Conservation (phyloP, 2,113 vertebrate genomes). For the Ctenomys sociabilis region DNA sequence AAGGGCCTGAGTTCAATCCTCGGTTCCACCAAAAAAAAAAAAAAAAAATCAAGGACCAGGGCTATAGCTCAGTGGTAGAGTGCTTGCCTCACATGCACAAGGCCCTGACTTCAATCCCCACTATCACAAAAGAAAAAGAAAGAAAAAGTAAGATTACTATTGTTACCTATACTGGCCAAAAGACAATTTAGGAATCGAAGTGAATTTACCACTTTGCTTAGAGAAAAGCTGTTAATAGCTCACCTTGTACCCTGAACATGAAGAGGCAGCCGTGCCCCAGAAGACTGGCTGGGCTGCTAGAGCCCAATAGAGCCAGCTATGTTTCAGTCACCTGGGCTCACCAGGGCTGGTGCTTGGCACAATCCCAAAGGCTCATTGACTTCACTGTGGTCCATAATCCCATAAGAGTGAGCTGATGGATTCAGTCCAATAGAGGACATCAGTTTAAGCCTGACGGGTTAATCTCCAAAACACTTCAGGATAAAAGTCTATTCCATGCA, state of each 20-base stretch:
- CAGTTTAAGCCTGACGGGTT: background rate
- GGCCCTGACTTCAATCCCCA: too few species aligned
- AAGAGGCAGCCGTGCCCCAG: background rate
- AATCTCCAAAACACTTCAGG: conserved; percentile 5
- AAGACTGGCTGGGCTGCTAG: background rate
- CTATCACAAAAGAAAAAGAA: too few species aligned
- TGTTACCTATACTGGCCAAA: background rate
- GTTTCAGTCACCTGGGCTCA: background rate
- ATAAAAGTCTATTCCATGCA: background rate
- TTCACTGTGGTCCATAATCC: background rate
- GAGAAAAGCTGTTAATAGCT: background rate
- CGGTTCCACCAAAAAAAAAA: too few species aligned
- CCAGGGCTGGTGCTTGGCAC: background rate
- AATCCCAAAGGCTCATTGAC: background rate
- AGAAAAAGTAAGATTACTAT: background rate
- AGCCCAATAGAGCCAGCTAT: background rate
- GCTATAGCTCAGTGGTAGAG: too few species aligned
- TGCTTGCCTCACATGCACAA: too few species aligned
- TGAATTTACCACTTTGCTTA: background rate
- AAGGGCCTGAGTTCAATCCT: too few species aligned
- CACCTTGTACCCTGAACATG: background rate
- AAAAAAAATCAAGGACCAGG: background rate
- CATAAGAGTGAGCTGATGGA: background rate
- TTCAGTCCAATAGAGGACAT: background rate
- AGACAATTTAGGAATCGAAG: conserved; percentile 19